Evolutionary conservation across 2,113 vertebrate species (phyloP), one percentile per base, ranked within the genome.

Genomic region (Boleophthalmus pectinirostris): DNA sequence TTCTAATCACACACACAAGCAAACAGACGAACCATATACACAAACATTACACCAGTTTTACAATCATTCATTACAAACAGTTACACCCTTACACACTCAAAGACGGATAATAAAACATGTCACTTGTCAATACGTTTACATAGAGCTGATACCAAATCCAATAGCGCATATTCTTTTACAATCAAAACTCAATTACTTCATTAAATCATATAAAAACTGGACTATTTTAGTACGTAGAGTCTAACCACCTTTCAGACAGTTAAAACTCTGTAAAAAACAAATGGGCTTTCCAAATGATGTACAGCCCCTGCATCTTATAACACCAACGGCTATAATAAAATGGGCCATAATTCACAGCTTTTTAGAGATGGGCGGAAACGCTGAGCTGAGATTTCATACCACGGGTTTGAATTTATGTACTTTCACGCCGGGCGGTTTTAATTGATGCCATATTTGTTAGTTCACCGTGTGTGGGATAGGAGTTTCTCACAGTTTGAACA

Each of bases 401-500:
- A 80, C 60, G 73, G 61, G 61, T 53, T 43, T 13, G 38, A 69
- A 72, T 82, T 68, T 74, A 69, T 75, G 47, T 33, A 69, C 74
- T 57, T 74, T 69, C 77, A 14, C 6, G 74, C 8, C 61, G 38
- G 74, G 67, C 69, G 1, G 21, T 20, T 88, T 85, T 87, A 88
- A 90, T 83, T 85, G 73, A 67, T 67, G 11, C 75, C 81, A 84
- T 71, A 81, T 80, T 84, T 82, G 73, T 81, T 35, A 70, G 75
- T 56, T 69, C 43, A 21, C 72, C 70, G 77, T 75, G 78, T 72
- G 69, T 61, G 79, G 67, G 72, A 75, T 72, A 69, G 33, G 54
- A 56, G 77, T 81, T 75, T 78, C 29, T 70, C 43, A 69, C 75
- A 63, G 76, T 5, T 35, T n/a, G 57, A 5, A 13, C 56, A 54